These are phyloP conservation scores for Sardina pilchardus DNA, from an alignment of 2,113 vertebrate genomes.

Conservation along the genomic window DNA sequence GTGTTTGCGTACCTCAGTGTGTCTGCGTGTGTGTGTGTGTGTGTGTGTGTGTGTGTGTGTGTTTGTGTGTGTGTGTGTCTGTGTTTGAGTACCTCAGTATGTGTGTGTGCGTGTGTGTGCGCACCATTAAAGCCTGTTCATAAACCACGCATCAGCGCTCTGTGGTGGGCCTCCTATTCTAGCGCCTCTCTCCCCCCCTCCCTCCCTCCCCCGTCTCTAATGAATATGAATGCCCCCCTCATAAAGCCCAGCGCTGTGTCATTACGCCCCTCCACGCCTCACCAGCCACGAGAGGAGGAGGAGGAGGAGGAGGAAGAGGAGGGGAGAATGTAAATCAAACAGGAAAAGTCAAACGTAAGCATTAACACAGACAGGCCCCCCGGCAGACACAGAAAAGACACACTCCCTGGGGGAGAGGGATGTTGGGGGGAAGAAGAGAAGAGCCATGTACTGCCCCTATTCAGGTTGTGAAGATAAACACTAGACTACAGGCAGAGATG, in stretches of 20 bases:
- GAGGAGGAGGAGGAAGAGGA: conserved; percentile 8
- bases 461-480: too few relatives aligned
- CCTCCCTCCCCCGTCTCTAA: conserved; percentile 67
- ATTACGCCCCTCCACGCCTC: conserved; percentile 89
- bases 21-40: background rate
- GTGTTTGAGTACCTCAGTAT: too few relatives aligned
- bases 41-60: too few relatives aligned
- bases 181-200: too few relatives aligned
- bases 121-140: conserved; percentile 58
- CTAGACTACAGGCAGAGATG: too few relatives aligned
- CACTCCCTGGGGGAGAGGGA: too few relatives aligned
- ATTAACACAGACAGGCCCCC: too few relatives aligned
- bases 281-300: conserved; percentile 56
- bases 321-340: conserved; percentile 88
- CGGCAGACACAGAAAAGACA: too few relatives aligned
- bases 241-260: conserved; percentile 75
- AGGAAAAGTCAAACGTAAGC: too few relatives aligned
- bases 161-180: conserved; percentile 74
- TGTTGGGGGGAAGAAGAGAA: too few relatives aligned
- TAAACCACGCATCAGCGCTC: conserved; percentile 66
- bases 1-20: background rate
- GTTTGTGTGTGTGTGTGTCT: too few relatives aligned
- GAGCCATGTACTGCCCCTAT: too few relatives aligned
- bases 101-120: background rate
- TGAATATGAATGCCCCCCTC: conserved; percentile 89